Percentiles rank a stretch among this genome's conserved stretches.
Conservation (phyloP, 2,888 invertebrate species). For the Drosophila demipolita region DNA sequence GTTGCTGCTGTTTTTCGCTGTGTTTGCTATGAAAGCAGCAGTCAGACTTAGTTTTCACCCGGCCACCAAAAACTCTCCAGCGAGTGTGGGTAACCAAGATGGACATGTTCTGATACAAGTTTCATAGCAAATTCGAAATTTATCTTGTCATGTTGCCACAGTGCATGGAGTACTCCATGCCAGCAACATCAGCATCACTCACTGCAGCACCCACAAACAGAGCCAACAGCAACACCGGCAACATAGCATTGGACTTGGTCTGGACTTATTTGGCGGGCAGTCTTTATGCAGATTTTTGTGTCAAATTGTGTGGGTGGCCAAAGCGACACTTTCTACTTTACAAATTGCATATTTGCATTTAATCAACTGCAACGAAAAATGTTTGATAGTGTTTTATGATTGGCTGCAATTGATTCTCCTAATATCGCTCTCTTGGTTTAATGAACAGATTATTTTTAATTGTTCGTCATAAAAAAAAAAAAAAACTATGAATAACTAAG, state of each 20-base stretch:
- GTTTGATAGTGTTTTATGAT: conserved; percentile 38
- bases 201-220: conserved; percentile 63
- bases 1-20: conserved; percentile 25
- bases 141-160: conserved; percentile 63
- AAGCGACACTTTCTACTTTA: conserved; percentile 65
- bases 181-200: conserved; percentile 55
- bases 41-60: conserved; percentile 61
- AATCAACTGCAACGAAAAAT: conserved; percentile 48
- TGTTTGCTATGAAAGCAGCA: conserved; percentile 68
- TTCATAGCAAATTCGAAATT: conserved; percentile 80
- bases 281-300: conserved; percentile 65
- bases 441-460: conserved; percentile 64
- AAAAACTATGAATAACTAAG: conserved; percentile 40
- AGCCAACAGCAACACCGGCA: conserved; percentile 41
- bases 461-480: conserved; percentile 42
- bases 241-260: conserved; percentile 17
- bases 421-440: conserved; percentile 27
- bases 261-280: conserved; percentile 66
- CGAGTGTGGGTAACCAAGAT: conserved; percentile 65
- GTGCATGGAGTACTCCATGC: conserved; percentile 14
- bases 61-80: conserved; percentile 13
- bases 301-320: conserved; percentile 63
- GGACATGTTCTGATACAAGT: conserved; percentile 80
- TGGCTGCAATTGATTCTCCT: conserved; percentile 51
- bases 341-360: conserved; percentile 58